Conservation (phyloP, 2,888 invertebrate species). For the Melanostoma mellinum region DNA sequence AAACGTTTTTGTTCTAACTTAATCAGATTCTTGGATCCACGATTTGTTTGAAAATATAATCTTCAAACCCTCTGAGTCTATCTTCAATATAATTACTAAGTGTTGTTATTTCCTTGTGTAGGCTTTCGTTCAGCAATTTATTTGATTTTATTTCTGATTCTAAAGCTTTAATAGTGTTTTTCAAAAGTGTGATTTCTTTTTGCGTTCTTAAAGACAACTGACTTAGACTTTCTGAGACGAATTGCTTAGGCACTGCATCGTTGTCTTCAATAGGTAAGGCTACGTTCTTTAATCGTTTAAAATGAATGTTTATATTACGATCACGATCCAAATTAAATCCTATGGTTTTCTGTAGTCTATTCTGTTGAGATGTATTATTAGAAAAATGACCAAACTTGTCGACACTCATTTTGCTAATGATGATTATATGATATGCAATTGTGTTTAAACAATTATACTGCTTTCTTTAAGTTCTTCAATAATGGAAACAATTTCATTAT, state of each 20-base stretch:
- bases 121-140: background rate
- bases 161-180: conserved; percentile 18
- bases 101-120: background rate
- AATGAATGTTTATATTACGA: conserved; percentile 25
- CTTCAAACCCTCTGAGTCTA: conserved; percentile 13
- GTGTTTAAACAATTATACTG: no score
- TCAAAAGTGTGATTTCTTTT: conserved; percentile 16
- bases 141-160: conserved; percentile 8
- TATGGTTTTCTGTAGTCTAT: conserved; percentile 8
- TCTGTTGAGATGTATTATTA: background rate
- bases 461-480: no score
- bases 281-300: conserved; percentile 38
- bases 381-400: background rate
- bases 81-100: conserved; percentile 8
- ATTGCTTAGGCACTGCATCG: conserved; percentile 29
- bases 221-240: conserved; percentile 13
- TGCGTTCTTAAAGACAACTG: conserved; percentile 5
- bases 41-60: conserved; percentile 24
- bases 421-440: no score
- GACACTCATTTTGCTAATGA: conserved; percentile 9
- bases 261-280: conserved; percentile 21
- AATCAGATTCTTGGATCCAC: conserved; percentile 9
- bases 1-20: background rate
- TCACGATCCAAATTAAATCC: conserved; percentile 31
- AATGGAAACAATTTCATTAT: conserved; percentile 9